phyloP scores from a whole-genome alignment of 2,888 invertebrate genomes.

The Brassicogethes aeneus region DNA sequence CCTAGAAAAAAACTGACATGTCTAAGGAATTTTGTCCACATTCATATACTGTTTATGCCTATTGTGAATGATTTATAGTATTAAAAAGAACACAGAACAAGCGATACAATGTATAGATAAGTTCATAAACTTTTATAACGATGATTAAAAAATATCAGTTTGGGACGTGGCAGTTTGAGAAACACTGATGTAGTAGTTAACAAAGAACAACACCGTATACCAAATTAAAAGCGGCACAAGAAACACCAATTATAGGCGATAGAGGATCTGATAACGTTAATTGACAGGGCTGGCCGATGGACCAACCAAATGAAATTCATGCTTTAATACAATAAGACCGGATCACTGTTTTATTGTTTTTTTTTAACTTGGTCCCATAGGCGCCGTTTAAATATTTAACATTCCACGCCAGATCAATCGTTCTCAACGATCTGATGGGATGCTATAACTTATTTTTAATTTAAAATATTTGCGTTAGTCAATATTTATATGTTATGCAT shows the following conservation, averaged over 20 bases:
- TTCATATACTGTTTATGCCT: too few relatives aligned
- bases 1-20: too few relatives aligned
- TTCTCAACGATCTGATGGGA: background rate
- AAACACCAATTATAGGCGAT: slow-evolving; percentile 16
- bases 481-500: too few relatives aligned
- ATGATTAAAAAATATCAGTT: too few relatives aligned
- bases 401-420: background rate
- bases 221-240: slow-evolving; percentile 19
- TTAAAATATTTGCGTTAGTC: too few relatives aligned
- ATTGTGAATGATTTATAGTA: too few relatives aligned
- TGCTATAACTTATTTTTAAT: background rate
- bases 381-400: background rate
- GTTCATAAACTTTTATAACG: too few relatives aligned
- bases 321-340: background rate
- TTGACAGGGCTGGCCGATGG: background rate
- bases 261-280: slow-evolving; percentile 17
- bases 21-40: too few relatives aligned
- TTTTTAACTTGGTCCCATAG: background rate
- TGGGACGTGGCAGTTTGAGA: too few relatives aligned
- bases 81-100: too few relatives aligned
- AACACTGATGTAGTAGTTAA: background rate
- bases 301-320: background rate
- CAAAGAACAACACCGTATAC: slow-evolving; percentile 11
- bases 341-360: background rate
- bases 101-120: too few relatives aligned